Evolutionary conservation across 2,888 invertebrate genomes (phyloP).

Genomic region (Orchesellides sinensis): DNA sequence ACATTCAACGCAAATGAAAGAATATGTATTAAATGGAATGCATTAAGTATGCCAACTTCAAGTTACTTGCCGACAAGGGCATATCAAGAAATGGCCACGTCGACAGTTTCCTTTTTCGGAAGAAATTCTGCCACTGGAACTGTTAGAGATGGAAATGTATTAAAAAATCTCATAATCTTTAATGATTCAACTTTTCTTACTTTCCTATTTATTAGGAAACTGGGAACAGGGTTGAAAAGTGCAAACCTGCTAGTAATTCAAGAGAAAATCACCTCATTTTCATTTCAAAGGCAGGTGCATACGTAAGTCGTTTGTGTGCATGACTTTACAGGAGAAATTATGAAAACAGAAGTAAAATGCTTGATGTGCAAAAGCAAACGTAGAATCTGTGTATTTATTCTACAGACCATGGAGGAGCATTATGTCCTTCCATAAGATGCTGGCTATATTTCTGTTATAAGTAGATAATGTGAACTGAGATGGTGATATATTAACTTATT

Average conservation of each 20-base stretch:
- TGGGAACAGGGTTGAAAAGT: constrained; percentile 6
- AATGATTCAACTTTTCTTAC: neutral
- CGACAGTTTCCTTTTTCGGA: neutral
- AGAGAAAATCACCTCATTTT: constrained; percentile 19
- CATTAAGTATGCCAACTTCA: neutral
- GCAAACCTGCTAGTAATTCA: constrained; percentile 22
- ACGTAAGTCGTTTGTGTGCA: no score
- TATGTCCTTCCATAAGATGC: no score
- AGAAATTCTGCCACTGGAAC: no score
- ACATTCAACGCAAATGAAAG: neutral
- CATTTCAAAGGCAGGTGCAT: constrained; percentile 11
- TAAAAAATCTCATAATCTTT: constrained; percentile 9
- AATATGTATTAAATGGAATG: neutral
- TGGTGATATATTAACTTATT: constrained; percentile 54
- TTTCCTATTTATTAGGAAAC: constrained; percentile 9
- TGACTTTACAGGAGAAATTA: no score
- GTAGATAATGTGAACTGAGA: no score
- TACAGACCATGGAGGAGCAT: no score
- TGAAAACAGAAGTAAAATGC: no score
- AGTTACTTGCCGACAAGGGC: neutral
- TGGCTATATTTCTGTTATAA: no score
- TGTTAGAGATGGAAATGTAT: neutral
- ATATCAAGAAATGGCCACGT: neutral
- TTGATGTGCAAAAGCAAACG: no score
- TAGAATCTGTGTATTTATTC: no score